These are phyloP conservation scores for Anas georgica DNA, from an alignment of 2,797 vertebrate species.

Conservation along the genomic window DNA sequence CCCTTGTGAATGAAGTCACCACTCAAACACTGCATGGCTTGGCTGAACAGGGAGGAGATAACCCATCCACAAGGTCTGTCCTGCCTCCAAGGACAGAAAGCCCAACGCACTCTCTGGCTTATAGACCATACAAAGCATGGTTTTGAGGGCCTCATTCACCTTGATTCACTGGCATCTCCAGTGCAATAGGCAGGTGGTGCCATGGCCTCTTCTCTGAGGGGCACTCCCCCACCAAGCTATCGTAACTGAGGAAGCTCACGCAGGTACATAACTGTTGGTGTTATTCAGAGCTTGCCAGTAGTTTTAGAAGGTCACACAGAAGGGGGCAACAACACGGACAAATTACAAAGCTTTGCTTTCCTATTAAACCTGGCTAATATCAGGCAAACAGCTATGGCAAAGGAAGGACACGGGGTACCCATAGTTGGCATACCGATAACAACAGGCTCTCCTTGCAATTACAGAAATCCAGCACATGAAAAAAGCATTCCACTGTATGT, in stretches of 20 bases:
- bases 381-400: neutral
- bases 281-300: neutral
- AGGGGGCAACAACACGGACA: neutral
- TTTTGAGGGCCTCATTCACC: neutral
- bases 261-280: neutral
- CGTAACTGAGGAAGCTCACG: neutral
- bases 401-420: neutral
- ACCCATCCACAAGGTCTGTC: neutral
- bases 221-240: neutral
- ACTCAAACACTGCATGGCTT: neutral
- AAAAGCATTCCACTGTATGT: neutral
- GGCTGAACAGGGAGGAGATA: neutral
- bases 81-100: neutral
- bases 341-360: neutral
- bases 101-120: neutral
- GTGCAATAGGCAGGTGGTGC: neutral
- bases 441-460: neutral
- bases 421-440: neutral
- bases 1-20: neutral
- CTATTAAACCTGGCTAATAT: neutral
- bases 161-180: neutral
- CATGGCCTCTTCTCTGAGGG: accelerated
- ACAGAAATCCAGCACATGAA: neutral
- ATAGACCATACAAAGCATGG: neutral
- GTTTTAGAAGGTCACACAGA: neutral